These are phyloP conservation scores for Gerosis bhagava DNA, from an alignment of 2,888 invertebrate genomes.

Conservation along the genomic window DNA sequence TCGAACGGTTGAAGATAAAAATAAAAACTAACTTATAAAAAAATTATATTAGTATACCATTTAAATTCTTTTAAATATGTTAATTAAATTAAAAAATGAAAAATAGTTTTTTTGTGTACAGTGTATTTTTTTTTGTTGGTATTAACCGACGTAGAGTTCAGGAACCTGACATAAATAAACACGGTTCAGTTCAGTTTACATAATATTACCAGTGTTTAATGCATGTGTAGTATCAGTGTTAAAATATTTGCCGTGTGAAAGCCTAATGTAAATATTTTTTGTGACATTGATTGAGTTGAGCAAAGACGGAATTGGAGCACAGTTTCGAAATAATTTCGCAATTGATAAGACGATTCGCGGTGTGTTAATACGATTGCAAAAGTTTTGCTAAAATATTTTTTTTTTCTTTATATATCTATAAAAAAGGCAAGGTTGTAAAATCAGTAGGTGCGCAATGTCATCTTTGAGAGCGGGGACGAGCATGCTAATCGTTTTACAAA, in stretches of 20 bases:
- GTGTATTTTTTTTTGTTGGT: too few species aligned
- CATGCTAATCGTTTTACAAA: conserved; percentile 74
- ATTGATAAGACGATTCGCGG: too few species aligned
- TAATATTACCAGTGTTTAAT: conserved; percentile 9
- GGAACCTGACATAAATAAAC: conserved; percentile 5
- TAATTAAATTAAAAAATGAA: too few species aligned
- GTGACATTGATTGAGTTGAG: conserved; percentile 21
- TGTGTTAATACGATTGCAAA: too few species aligned
- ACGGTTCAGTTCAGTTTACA: not conserved
- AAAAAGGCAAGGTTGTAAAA: conserved; percentile 65
- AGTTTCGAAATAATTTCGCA: not conserved
- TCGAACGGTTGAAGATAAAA: too few species aligned
- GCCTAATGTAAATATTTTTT: conserved; percentile 9
- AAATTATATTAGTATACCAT: too few species aligned
- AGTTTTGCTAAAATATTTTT: conserved; percentile 56
- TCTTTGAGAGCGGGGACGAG: conserved; percentile 67
- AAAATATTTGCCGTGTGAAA: conserved; percentile 15
- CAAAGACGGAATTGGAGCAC: not conserved
- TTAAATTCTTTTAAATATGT: too few species aligned
- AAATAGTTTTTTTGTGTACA: too few species aligned
- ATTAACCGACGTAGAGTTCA: too few species aligned
- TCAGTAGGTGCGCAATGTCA: conserved; percentile 75
- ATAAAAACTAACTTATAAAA: too few species aligned
- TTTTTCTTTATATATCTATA: too few species aligned
- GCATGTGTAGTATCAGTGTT: conserved; percentile 11